Conservation (phyloP, 2,888 invertebrate genomes). For the Serrognathus titanus region DNA sequence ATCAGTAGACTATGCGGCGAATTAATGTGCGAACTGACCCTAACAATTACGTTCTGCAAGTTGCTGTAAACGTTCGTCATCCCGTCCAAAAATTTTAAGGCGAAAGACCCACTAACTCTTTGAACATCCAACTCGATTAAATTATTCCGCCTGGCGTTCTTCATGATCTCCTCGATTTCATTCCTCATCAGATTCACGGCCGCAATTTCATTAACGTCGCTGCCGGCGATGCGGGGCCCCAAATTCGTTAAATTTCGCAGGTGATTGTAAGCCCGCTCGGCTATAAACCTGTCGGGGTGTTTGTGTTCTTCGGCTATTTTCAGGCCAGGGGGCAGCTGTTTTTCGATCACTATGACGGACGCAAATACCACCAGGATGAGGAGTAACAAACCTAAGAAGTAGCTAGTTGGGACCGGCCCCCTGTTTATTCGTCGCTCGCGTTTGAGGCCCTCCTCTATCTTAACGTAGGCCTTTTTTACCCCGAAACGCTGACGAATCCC, state of each 20-base stretch:
- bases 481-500: slow-evolving; percentile 15
- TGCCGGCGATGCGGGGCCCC: slow-evolving; percentile 64
- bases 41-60: slow-evolving; percentile 65
- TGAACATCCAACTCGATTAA: slow-evolving; percentile 58
- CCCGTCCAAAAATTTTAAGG: slow-evolving; percentile 65
- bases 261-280: slow-evolving; percentile 63
- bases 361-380: slow-evolving; percentile 54
- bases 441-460: background rate
- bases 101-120: slow-evolving; percentile 65
- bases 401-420: slow-evolving; percentile 48
- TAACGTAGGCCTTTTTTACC: slow-evolving; percentile 5
- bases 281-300: slow-evolving; percentile 55
- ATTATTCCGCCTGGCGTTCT: slow-evolving; percentile 50
- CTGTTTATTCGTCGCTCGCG: slow-evolving; percentile 7
- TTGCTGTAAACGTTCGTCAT: slow-evolving; percentile 70
- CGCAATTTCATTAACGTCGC: slow-evolving; percentile 63
- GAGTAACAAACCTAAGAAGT: slow-evolving; percentile 53
- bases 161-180: slow-evolving; percentile 49
- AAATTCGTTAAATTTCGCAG: slow-evolving; percentile 61
- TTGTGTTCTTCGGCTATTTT: slow-evolving; percentile 44
- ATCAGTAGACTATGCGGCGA: slow-evolving; percentile 61
- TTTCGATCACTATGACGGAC: slow-evolving; percentile 56
- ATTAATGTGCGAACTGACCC: slow-evolving; percentile 56
- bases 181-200: slow-evolving; percentile 52
- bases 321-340: slow-evolving; percentile 58